A percentile compares a stretch with the other conserved stretches of the same genome.
These are phyloP conservation scores for Nesoenas mayeri DNA, from an alignment of 2,113 vertebrate species.

Conservation along the genomic window DNA sequence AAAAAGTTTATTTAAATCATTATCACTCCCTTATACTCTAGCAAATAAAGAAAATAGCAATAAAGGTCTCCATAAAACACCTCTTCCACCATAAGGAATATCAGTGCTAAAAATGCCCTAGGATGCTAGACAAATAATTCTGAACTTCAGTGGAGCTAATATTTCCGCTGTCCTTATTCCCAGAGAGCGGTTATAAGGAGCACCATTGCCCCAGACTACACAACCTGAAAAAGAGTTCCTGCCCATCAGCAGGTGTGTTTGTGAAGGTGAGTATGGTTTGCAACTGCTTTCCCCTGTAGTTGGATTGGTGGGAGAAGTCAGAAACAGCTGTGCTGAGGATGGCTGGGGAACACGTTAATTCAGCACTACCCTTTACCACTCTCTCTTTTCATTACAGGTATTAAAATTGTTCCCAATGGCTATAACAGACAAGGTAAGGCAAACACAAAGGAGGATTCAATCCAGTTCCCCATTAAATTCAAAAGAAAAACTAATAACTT, in stretches of 20 bases:
- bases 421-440: neutral
- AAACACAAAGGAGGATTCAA: neutral
- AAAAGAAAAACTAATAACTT: conserved; percentile 4
- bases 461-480: conserved; percentile 6
- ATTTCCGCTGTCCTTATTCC: neutral
- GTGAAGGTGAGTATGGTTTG: neutral
- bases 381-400: neutral
- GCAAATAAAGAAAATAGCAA: neutral
- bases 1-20: neutral
- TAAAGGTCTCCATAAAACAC: neutral
- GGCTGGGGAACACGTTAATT: neutral
- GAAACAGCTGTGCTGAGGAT: neutral
- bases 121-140: neutral
- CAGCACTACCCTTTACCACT: neutral
- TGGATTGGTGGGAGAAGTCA: neutral
- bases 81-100: neutral
- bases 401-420: neutral
- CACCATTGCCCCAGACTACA: fast-evolving
- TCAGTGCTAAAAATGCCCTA: neutral
- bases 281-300: neutral
- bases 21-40: neutral
- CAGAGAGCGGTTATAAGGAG: neutral
- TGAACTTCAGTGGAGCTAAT: neutral
- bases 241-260: neutral
- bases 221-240: neutral